These are phyloP conservation scores for Pituophis catenifer DNA, from an alignment of 2,113 vertebrate genomes.

Conservation along the genomic window DNA sequence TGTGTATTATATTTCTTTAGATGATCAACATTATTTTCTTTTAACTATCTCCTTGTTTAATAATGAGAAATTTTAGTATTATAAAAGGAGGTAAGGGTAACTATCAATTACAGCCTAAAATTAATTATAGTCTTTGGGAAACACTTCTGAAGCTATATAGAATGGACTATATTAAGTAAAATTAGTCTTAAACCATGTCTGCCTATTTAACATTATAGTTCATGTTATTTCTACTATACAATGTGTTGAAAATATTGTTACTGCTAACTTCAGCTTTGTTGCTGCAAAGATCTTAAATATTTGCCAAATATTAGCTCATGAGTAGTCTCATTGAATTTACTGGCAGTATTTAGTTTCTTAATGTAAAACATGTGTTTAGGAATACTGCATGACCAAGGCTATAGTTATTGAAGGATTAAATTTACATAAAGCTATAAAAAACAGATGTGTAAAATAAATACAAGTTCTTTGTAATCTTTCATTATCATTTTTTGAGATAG, in stretches of 20 bases:
- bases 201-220: background rate
- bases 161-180: background rate
- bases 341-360: conserved; percentile 3
- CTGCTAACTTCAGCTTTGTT: background rate
- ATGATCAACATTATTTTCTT: background rate
- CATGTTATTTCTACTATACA: background rate
- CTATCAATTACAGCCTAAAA: background rate
- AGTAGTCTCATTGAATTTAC: conserved; percentile 4
- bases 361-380: conserved; percentile 7
- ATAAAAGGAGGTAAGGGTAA: background rate
- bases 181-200: background rate
- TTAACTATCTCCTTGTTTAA: background rate
- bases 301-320: background rate
- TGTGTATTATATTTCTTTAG: background rate
- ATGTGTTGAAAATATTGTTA: background rate
- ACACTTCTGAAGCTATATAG: background rate
- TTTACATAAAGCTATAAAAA: conserved; percentile 26
- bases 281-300: background rate
- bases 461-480: conserved; percentile 53
- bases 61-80: background rate
- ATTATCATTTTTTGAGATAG: conserved; percentile 34
- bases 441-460: conserved; percentile 56
- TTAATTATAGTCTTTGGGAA: background rate
- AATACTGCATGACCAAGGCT: conserved; percentile 9
- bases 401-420: conserved; percentile 8